These are phyloP conservation scores for Psephotus haematonotus DNA, from an alignment of 2,113 vertebrate genomes.

Conservation along the genomic window DNA sequence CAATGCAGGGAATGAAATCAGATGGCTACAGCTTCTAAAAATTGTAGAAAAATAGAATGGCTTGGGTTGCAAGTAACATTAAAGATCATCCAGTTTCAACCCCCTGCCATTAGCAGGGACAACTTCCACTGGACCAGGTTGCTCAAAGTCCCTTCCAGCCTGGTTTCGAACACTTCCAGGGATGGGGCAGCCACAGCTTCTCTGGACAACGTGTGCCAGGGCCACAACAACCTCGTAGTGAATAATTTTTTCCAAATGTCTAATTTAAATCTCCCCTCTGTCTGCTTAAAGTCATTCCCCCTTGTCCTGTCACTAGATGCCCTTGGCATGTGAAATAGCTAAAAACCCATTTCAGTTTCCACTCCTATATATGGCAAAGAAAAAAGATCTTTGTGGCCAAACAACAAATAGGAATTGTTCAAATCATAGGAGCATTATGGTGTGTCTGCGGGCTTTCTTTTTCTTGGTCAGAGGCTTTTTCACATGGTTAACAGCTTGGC, in stretches of 20 bases:
- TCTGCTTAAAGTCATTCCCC: not conserved
- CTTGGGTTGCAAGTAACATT: not conserved
- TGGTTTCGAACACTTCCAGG: not conserved
- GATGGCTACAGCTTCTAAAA: not conserved
- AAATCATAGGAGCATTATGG: not conserved
- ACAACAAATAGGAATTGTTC: not conserved
- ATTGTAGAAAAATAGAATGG: not conserved
- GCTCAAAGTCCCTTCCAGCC: not conserved
- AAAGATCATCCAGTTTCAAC: not conserved
- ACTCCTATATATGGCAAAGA: not conserved
- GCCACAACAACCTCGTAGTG: not conserved
- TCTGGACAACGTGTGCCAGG: not conserved
- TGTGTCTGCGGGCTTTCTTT: not conserved
- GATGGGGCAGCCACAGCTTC: not conserved
- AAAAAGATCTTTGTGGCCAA: not conserved
- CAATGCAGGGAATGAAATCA: not conserved
- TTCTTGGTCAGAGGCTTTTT: not conserved
- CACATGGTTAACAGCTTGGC: not conserved
- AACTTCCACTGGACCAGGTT: not conserved
- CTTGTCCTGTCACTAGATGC: not conserved
- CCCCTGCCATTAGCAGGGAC: not conserved
- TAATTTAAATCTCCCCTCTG: not conserved
- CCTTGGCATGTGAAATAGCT: not conserved
- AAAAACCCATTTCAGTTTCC: not conserved
- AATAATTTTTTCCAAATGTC: not conserved